phyloP scores from a whole-genome alignment of 2,113 vertebrate species.

The Ophiodon elongatus region DNA sequence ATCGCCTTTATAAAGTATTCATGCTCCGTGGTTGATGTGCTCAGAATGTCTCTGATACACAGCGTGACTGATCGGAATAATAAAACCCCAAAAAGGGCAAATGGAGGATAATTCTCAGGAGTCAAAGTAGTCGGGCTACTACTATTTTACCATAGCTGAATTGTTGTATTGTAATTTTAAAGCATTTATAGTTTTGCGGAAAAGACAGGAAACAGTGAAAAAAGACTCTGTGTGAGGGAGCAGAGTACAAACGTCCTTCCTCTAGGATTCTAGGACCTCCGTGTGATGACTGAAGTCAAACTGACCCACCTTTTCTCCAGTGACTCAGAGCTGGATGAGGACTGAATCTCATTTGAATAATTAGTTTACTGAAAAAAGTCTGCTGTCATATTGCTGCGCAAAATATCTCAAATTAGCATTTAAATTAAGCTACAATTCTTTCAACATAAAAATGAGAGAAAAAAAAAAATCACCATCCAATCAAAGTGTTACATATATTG shows the following conservation, averaged over 20 bases:
- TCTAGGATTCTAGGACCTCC: constrained; percentile 17
- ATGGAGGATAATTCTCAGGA: constrained; percentile 57
- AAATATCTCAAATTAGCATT: constrained; percentile 61
- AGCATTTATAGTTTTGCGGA: constrained; percentile 4
- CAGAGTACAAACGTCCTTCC: background rate
- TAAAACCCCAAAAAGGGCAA: constrained; percentile 70
- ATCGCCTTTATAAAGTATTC: constrained; percentile 84
- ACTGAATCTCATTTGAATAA: constrained; percentile 54
- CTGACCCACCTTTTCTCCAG: constrained; percentile 32
- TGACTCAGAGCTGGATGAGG: constrained; percentile 18
- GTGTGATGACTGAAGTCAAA: constrained; percentile 34
- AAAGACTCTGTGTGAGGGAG: background rate
- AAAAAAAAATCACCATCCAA: constrained; percentile 37
- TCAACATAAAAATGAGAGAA: constrained; percentile 15
- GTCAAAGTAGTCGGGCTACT: constrained; percentile 11
- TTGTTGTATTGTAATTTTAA: background rate
- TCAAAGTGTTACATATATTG: constrained; percentile 35
- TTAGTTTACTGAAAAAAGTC: constrained; percentile 37
- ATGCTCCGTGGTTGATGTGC: constrained; percentile 75
- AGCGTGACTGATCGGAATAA: constrained; percentile 63
- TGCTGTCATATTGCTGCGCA: background rate
- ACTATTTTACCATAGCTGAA: constrained; percentile 30
- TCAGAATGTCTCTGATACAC: constrained; percentile 64
- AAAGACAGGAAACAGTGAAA: background rate
- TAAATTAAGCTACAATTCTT: constrained; percentile 49